Percentiles rank a stretch among this genome's conserved stretches.
Conservation (phyloP, 2,113 vertebrate species). For the Tetrao urogallus region DNA sequence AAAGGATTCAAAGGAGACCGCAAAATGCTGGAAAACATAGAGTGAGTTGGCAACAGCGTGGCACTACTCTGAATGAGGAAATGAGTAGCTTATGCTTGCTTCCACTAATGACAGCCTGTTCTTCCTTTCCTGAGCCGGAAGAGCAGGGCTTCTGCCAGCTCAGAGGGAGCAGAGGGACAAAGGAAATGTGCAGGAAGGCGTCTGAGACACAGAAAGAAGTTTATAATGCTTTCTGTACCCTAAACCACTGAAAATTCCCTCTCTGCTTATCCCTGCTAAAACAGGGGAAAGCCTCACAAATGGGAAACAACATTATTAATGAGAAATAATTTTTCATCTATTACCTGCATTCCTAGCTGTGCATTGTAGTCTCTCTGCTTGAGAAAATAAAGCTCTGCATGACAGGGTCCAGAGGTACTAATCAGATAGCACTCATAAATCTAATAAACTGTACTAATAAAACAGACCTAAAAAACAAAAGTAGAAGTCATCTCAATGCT, state of each 20-base stretch:
- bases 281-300: neutral
- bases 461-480: neutral
- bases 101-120: slow-evolving; percentile 46
- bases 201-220: neutral
- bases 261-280: neutral
- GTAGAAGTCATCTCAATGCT: neutral
- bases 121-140: slow-evolving; percentile 22
- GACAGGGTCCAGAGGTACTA: neutral
- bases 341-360: neutral
- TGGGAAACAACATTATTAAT: neutral
- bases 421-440: neutral
- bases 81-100: slow-evolving; percentile 1
- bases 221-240: neutral
- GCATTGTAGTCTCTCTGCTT: neutral
- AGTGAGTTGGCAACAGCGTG: slow-evolving; percentile 2
- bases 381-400: neutral
- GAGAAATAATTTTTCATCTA: neutral
- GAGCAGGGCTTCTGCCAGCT: slow-evolving; percentile 37
- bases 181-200: neutral
- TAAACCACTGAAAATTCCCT: neutral
- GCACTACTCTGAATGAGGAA: slow-evolving; percentile 11
- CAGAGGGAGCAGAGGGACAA: neutral
- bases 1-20: neutral
- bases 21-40: neutral
- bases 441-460: neutral